Evolutionary conservation across 2,797 vertebrate species (phyloP), one percentile per base, ranked within the genome.

Genomic region (Brachymystax lenok): DNA sequence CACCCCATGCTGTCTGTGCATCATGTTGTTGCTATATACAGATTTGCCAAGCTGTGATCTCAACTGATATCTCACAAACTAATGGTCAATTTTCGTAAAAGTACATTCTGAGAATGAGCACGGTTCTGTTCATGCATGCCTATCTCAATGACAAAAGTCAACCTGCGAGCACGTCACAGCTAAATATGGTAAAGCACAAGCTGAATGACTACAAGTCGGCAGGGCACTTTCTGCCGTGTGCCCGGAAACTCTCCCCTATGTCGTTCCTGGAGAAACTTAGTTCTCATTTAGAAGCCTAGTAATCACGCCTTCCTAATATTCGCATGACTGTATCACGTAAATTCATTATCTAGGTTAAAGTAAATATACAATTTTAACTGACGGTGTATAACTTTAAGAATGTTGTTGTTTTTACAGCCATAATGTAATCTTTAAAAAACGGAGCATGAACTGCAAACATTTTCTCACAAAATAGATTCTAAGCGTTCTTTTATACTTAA

Each of bases 191-290:
- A 33, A 54, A 21, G 17, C 5, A 2, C 72, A 77, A 77, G 12
- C 81, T 21, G 67, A 5, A 19, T n/a, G 0, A 1, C 71, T 69
- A 76, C 86, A 0, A 3, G 59, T 3, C 1, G 7, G 61, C 82
- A 75, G 68, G 80, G 78, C 75, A 88, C 84, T 91, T 12, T 85
- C 89, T 89, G 86, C 76, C 86, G 74, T 19, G 51, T 33, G 87
- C 90, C 90, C 91, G 87, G 91, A 86, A 90, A 92, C 90, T 92
- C 90, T 92, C 91, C 90, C 89, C 91, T 87, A 90, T 89, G 90
- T 3, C 88, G n/a, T 0, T 0, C 0, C 0, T 1, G 16, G 88
- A 76, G 84, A 88, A 87, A 86, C 78, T 0, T 0, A 0, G 86
- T 88, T 82, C 87, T 83, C 90, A 24, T 90, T 50, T 0, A 0